Percentiles rank a stretch among this genome's conserved stretches.
Evolutionary conservation across 1,140 invertebrate genomes (phyloP).

Genomic region (Hycleus phaleratus): DNA sequence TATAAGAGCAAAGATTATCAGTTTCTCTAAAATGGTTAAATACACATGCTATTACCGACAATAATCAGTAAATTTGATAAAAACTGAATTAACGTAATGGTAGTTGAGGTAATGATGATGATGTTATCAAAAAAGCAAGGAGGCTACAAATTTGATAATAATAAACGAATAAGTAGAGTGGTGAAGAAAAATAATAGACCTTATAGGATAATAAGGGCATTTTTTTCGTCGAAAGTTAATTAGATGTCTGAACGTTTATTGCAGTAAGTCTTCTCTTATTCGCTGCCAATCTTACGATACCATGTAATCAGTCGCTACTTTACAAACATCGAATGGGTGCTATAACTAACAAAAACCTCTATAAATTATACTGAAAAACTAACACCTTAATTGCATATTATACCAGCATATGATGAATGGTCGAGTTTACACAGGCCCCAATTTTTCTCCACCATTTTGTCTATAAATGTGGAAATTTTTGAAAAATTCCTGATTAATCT

Average conservation of each 20-base stretch:
- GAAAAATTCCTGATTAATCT: no score
- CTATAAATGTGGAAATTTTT: no score
- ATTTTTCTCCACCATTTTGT: no score
- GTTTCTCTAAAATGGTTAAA: no score
- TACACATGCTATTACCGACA: no score
- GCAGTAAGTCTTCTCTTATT: no score
- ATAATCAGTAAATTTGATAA: no score
- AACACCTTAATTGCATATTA: slow-evolving; percentile 16
- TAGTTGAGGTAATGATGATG: no score
- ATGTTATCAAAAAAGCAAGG: background rate
- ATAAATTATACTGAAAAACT: slow-evolving; percentile 15
- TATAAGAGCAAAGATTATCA: no score
- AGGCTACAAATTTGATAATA: background rate
- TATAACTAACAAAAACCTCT: slow-evolving; percentile 11
- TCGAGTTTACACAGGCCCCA: background rate
- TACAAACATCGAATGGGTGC: slow-evolving; percentile 9
- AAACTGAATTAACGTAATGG: no score
- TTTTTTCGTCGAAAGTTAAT: background rate
- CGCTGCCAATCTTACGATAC: background rate
- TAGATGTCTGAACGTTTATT: slow-evolving; percentile 2
- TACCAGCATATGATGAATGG: slow-evolving; percentile 1
- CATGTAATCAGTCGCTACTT: slow-evolving; percentile 13
- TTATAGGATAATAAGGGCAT: no score
- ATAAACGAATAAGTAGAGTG: background rate
- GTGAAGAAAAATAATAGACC: no score